Evolutionary conservation across 1,140 invertebrate species (phyloP).

Genomic region (Euwallacea fornicatus): DNA sequence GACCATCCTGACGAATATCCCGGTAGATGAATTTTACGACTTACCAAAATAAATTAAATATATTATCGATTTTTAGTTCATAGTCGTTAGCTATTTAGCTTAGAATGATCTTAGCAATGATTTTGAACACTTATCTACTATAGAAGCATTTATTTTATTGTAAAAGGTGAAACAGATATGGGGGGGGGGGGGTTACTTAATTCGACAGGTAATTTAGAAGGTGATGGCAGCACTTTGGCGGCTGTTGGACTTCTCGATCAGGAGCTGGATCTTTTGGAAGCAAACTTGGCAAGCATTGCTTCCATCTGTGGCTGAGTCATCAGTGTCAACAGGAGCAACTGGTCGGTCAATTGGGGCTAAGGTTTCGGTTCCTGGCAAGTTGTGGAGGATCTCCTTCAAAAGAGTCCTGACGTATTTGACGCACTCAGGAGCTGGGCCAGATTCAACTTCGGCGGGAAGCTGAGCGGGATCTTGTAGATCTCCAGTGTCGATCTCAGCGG

Average conservation of each 20-base stretch:
- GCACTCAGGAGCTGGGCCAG: constrained; percentile 11
- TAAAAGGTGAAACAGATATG: too few species aligned
- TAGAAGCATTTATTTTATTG: too few species aligned
- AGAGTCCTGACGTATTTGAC: constrained; percentile 30
- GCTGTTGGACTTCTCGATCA: constrained; percentile 24
- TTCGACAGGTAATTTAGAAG: not conserved
- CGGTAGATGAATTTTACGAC: too few species aligned
- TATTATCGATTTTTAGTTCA: too few species aligned
- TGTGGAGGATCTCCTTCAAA: constrained; percentile 13
- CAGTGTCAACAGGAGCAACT: not conserved
- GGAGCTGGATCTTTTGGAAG: constrained; percentile 19
- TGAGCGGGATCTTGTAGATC: not conserved
- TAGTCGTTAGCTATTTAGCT: too few species aligned
- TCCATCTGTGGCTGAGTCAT: not conserved
- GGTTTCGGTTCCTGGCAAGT: not conserved
- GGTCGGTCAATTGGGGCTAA: not conserved
- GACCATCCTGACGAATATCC: too few species aligned
- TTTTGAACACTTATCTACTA: too few species aligned
- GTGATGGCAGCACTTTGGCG: constrained; percentile 8
- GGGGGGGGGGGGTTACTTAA: too few species aligned
- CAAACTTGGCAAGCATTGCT: constrained; percentile 8
- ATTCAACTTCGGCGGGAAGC: constrained; percentile 3
- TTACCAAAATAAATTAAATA: too few species aligned
- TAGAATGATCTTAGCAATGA: too few species aligned
- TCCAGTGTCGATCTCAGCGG: not conserved